Evolutionary conservation across 53 echinoderm and acorn worm species (phyloP), one percentile per base, ranked within the genome.

Genomic region (Holothuria leucospilota): DNA sequence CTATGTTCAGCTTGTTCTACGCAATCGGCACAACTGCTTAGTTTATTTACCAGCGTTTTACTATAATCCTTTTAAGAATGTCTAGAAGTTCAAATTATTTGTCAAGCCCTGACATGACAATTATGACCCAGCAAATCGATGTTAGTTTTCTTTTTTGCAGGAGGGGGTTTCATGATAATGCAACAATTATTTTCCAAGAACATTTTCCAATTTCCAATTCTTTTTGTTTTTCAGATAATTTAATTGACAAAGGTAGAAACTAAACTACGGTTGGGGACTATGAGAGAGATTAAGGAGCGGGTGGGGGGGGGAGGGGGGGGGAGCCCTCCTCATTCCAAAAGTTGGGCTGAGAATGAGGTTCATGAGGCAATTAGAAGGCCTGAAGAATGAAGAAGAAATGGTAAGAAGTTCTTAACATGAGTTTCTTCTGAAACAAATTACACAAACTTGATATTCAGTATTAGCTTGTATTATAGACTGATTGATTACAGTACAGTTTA

Each of bases 311-410:
- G n/a, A n/a, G n/a, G n/a, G n/a, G n/a, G n/a, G n/a, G n/a, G n/a
- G n/a, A n/a, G n/a, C n/a, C n/a, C n/a, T n/a, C n/a, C n/a, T 66
- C 24, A 66, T 20, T 28, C 66, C 66, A 7, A 66, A 66, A 66
- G 66, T 66, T 66, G 66, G 66, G 8, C 8, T 66, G 66, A 66
- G 66, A 66, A 66, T 28, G 66, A 66, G 13, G 66, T 66, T 66
- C 66, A 26, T 66, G 66, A 66, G 29, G 66, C 26, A 66, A 29
- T 66, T 66, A 26, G 26, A 28, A 66, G 66, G 26, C 29, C 26
- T 66, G 66, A 66, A 23, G 66, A 29, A 52, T 52, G 52, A 66
- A 29, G 66, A 29, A 28, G 66, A 66, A 66, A 20, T 66, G 66
- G 66, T 66, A 66, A 66, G 5, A 20, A 9, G 26, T 66, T 26